phyloP scores from a whole-genome alignment of 2,888 invertebrate species.

The Zaprionus bogoriensis region DNA sequence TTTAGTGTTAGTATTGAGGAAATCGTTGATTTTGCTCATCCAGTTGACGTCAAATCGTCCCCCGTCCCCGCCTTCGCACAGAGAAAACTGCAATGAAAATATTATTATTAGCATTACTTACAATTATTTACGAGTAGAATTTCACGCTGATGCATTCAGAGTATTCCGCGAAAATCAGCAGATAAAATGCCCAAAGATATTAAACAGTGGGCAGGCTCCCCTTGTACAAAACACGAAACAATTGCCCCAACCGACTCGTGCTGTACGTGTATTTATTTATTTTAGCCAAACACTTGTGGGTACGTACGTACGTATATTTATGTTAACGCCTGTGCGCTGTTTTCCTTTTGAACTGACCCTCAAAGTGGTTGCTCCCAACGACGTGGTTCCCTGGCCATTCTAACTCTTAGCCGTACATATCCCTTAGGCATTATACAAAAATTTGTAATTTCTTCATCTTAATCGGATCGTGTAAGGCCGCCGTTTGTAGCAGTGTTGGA shows the following conservation, averaged over 20 bases:
- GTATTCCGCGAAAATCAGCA: constrained; percentile 40
- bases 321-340: background rate
- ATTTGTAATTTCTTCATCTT: too few species aligned
- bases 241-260: constrained; percentile 32
- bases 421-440: constrained; percentile 3
- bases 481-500: too few species aligned
- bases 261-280: constrained; percentile 33
- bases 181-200: constrained; percentile 44
- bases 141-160: constrained; percentile 15
- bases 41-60: constrained; percentile 38
- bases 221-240: constrained; percentile 26
- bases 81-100: constrained; percentile 41
- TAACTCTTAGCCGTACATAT: constrained; percentile 8
- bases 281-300: constrained; percentile 17
- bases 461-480: too few species aligned
- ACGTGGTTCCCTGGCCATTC: constrained; percentile 18
- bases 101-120: constrained; percentile 55
- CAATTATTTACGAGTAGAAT: constrained; percentile 55
- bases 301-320: constrained; percentile 22
- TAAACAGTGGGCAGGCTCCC: constrained; percentile 33
- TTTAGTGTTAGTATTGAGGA: constrained; percentile 28
- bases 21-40: constrained; percentile 13
- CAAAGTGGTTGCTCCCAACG: constrained; percentile 9
- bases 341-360: constrained; percentile 34
- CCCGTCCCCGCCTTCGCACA: background rate